phyloP scores from a whole-genome alignment of 2,888 invertebrate species.

The Sylvicola cinctus region DNA sequence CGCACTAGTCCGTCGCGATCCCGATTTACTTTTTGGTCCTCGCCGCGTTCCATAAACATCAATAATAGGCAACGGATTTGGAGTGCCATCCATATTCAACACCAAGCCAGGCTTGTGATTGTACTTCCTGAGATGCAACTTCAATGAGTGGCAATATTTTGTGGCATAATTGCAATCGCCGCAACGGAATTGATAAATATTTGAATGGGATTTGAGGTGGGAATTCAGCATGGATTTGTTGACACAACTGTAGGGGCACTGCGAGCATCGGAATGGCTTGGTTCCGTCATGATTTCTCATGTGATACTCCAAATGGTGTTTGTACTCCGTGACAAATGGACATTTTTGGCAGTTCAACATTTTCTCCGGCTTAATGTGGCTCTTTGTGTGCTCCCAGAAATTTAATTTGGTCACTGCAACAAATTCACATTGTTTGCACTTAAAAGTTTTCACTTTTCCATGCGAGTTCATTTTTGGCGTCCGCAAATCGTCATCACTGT shows the following conservation, averaged over 20 bases:
- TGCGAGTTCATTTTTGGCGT: conserved; percentile 31
- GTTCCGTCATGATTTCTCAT: conserved; percentile 83
- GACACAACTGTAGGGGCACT: conserved; percentile 82
- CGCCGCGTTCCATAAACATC: conserved; percentile 80
- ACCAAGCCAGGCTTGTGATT: conserved; percentile 80
- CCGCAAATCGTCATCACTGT: conserved; percentile 26
- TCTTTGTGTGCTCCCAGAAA: conserved; percentile 81
- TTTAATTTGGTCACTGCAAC: conserved; percentile 71
- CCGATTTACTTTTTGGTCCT: conserved; percentile 49
- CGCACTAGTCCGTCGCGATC: conserved; percentile 5
- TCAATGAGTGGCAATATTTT: conserved; percentile 94
- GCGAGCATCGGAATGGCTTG: conserved; percentile 85
- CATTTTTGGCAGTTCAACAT: conserved; percentile 78
- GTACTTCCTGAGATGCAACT: conserved; percentile 84
- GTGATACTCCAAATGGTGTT: conserved; percentile 96
- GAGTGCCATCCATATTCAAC: conserved; percentile 69
- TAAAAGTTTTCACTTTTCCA: conserved; percentile 71
- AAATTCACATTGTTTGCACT: conserved; percentile 82
- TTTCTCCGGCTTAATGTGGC: conserved; percentile 87
- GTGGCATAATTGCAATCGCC: conserved; percentile 87
- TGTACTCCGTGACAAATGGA: conserved; percentile 95
- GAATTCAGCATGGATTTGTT: conserved; percentile 98
- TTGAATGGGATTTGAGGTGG: conserved; percentile 89
- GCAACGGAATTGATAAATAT: conserved; percentile 82
- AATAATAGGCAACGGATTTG: conserved; percentile 70